phyloP scores from a whole-genome alignment of 2,113 vertebrate species.

The Myanophis thanlyinensis region DNA sequence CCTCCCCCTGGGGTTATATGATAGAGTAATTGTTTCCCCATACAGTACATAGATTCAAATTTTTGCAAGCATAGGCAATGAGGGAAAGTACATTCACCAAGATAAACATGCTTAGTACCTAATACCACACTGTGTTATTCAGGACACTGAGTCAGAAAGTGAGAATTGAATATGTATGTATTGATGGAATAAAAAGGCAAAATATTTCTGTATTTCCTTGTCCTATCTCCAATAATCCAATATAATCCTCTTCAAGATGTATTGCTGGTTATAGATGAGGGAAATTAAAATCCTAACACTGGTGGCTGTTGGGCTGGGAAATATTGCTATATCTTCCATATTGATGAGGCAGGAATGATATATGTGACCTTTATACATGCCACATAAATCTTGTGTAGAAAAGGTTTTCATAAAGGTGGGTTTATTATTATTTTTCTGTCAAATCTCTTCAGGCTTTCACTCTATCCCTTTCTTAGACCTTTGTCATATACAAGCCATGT shows the following conservation, averaged over 20 bases:
- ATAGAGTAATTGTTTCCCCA: neutral
- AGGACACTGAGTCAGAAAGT: neutral
- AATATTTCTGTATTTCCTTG: neutral
- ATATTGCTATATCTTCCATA: neutral
- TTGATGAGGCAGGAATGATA: neutral
- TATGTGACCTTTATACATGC: neutral
- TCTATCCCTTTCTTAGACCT: neutral
- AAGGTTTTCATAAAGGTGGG: neutral
- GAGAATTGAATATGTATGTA: neutral
- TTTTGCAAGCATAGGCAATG: neutral
- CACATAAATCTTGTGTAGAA: neutral
- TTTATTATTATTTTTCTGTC: neutral
- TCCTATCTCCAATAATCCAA: neutral
- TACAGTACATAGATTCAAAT: neutral
- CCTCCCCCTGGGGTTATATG: neutral
- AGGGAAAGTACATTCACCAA: neutral
- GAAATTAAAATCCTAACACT: neutral
- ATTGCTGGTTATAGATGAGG: neutral
- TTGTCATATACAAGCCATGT: neutral
- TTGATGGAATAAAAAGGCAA: neutral
- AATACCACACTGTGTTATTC: neutral
- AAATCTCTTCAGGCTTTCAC: neutral
- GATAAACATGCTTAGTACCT: neutral
- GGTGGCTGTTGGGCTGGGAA: neutral
- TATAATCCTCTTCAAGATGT: neutral